Conservation (phyloP, 2,113 vertebrate species). For the Hypomesus transpacificus region DNA sequence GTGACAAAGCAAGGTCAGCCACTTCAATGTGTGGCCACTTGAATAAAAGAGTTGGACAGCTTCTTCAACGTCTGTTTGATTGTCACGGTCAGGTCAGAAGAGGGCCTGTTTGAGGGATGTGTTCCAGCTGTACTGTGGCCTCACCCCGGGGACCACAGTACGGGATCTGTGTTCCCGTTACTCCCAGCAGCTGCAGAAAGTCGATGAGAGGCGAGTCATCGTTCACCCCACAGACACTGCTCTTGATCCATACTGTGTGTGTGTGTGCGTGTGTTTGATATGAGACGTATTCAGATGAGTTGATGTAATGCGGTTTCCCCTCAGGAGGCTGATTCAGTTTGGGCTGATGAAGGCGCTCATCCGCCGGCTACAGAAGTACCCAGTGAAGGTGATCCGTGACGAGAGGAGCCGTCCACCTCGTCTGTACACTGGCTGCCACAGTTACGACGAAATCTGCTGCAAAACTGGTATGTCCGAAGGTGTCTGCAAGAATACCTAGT, state of each 20-base stretch:
- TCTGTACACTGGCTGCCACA: slow-evolving; percentile 92
- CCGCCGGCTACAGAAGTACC: slow-evolving; percentile 93
- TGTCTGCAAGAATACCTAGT: neutral
- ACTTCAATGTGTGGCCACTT: too few relatives aligned
- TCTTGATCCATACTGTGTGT: neutral
- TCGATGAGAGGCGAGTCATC: slow-evolving; percentile 86
- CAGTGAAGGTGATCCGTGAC: slow-evolving; percentile 83
- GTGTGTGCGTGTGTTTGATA: neutral
- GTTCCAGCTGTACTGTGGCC: slow-evolving; percentile 74
- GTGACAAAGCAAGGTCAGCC: slow-evolving; percentile 87
- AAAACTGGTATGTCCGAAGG: slow-evolving; percentile 81
- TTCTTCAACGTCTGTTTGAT: neutral
- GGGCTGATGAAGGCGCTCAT: slow-evolving; percentile 96
- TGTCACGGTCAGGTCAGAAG: slow-evolving; percentile 79
- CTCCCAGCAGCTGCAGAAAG: slow-evolving; percentile 87
- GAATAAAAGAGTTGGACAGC: too few relatives aligned
- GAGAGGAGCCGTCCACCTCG: slow-evolving; percentile 85
- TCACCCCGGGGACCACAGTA: slow-evolving; percentile 74
- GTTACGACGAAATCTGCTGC: slow-evolving; percentile 98
- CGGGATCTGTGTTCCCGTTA: slow-evolving; percentile 81
- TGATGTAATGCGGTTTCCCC: slow-evolving; percentile 7
- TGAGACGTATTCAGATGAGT: neutral
- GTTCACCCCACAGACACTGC: neutral
- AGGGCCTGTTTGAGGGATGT: slow-evolving; percentile 86
- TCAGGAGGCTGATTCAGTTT: slow-evolving; percentile 93